Evolutionary conservation across 2,113 vertebrate genomes (phyloP).

Genomic region (Cavia aperea): DNA sequence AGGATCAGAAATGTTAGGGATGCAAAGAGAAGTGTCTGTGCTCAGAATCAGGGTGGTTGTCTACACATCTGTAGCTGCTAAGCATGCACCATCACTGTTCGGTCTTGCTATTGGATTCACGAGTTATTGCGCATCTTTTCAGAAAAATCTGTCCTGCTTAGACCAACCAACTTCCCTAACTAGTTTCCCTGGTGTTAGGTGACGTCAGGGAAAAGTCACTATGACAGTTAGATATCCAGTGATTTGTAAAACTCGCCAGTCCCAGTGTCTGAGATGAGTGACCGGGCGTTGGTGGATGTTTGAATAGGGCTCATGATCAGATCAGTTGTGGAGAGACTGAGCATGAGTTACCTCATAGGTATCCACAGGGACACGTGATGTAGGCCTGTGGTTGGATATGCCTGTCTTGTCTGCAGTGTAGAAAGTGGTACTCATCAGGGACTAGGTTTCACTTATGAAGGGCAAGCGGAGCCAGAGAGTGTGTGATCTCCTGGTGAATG

Average conservation of each 20-base stretch:
- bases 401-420: not conserved
- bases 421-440: not conserved
- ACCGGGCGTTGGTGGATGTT: not conserved
- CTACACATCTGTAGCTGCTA: not conserved
- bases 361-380: not conserved
- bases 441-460: not conserved
- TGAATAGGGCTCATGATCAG: not conserved
- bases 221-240: not conserved
- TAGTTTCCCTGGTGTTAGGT: not conserved
- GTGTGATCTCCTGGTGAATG: not conserved
- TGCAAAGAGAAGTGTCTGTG: no score
- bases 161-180: not conserved
- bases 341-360: not conserved
- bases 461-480: not conserved
- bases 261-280: not conserved
- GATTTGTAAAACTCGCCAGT: no score
- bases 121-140: not conserved
- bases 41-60: rapidly evolving
- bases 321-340: not conserved
- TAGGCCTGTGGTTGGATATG: not conserved
- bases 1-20: not conserved
- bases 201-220: not conserved
- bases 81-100: not conserved
- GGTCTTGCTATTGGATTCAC: not conserved
- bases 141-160: not conserved